A percentile compares a stretch with the other conserved stretches of the same genome.
phyloP scores from a whole-genome alignment of 2,797 vertebrate species.

The Stomatorhinus walkeri region DNA sequence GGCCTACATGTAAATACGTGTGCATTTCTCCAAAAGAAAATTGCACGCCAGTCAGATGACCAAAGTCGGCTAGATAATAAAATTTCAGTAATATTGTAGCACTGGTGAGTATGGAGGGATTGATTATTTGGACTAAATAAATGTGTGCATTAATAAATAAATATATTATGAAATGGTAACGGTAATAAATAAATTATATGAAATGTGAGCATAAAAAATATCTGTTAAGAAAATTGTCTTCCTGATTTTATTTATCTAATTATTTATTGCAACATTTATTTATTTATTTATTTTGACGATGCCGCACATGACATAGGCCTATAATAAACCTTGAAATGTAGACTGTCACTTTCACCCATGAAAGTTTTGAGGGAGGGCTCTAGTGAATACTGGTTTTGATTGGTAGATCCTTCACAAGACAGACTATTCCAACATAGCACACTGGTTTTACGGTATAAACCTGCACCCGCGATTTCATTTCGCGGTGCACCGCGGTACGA shows the following conservation, averaged over 20 bases:
- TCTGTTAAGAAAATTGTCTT: background rate
- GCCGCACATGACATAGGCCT: background rate
- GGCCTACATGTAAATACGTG: background rate
- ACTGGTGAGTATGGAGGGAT: background rate
- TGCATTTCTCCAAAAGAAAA: background rate
- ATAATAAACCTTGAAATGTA: background rate
- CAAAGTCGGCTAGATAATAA: background rate
- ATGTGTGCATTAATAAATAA: background rate
- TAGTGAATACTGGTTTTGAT: background rate
- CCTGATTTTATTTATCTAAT: background rate
- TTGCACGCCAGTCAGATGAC: background rate
- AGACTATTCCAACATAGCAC: background rate
- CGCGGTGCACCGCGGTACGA: too few species aligned
- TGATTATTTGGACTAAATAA: background rate
- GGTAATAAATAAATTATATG: background rate
- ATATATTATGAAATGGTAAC: background rate
- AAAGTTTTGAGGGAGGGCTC: background rate
- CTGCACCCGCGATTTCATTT: too few species aligned
- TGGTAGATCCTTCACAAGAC: background rate
- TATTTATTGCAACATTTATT: background rate
- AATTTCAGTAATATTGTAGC: background rate
- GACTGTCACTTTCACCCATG: background rate
- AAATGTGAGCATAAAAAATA: background rate
- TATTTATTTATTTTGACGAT: background rate
- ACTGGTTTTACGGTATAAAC: background rate